Conservation (phyloP, 2,888 invertebrate species). For the Nephrotoma flavescens region DNA sequence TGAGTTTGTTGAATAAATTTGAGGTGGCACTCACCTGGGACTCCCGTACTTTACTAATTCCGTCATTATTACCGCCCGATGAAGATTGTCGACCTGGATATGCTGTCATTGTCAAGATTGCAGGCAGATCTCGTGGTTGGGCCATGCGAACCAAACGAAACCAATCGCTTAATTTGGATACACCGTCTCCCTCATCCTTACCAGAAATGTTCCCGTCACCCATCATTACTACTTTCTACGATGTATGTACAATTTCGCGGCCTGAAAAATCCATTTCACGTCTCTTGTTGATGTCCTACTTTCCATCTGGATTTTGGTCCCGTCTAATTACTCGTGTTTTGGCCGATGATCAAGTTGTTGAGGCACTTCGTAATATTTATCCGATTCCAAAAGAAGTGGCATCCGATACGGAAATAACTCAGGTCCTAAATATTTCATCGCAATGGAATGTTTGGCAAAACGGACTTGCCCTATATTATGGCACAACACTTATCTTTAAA, state of each 20-base stretch:
- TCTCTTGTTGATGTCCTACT: conserved; percentile 86
- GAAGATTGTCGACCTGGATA: conserved; percentile 37
- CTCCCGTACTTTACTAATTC: conserved; percentile 74
- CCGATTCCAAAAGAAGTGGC: conserved; percentile 51
- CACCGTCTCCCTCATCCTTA: neutral
- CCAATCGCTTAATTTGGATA: neutral
- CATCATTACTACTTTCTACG: conserved; percentile 10
- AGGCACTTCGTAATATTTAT: conserved; percentile 61
- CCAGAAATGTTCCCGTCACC: neutral
- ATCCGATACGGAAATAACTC: neutral
- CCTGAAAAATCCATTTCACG: conserved; percentile 49
- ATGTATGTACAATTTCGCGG: conserved; percentile 33
- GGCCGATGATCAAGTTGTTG: conserved; percentile 73
- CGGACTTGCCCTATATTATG: conserved; percentile 74
- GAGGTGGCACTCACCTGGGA: conserved; percentile 97
- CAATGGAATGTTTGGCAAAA: conserved; percentile 93
- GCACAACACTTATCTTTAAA: conserved; percentile 64
- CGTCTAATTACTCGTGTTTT: conserved; percentile 81
- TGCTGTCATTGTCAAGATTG: conserved; percentile 25
- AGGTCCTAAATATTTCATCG: conserved; percentile 46
- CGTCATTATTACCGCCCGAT: conserved; percentile 75
- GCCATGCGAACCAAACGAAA: conserved; percentile 40
- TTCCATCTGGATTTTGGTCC: conserved; percentile 97
- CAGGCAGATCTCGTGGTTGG: conserved; percentile 45
- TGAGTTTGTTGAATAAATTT: conserved; percentile 87